These are phyloP conservation scores for Tragelaphus strepsiceros DNA, from an alignment of 2,113 vertebrate genomes.

Conservation along the genomic window DNA sequence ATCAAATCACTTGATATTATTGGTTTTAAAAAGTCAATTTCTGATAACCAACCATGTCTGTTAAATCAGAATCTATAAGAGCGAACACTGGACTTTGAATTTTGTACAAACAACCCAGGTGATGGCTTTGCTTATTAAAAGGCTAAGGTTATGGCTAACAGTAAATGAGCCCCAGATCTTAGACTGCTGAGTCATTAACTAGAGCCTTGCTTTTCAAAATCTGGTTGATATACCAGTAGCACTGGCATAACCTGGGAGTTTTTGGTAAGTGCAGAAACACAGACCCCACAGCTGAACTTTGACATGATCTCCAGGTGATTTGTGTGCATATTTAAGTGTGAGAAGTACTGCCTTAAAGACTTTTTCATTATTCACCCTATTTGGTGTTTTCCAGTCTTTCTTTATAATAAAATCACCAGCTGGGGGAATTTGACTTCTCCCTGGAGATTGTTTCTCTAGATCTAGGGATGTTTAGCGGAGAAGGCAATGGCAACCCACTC, in stretches of 20 bases:
- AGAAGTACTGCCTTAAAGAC: not conserved
- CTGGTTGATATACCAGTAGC: not conserved
- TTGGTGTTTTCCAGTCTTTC: not conserved
- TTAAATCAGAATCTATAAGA: not conserved
- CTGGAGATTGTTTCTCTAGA: not conserved
- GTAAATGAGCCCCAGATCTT: not conserved
- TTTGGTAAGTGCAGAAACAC: not conserved
- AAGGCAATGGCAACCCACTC: too few species aligned
- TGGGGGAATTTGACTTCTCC: not conserved
- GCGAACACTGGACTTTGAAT: not conserved
- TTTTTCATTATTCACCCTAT: not conserved
- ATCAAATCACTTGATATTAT: not conserved
- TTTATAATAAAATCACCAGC: not conserved
- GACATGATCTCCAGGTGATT: not conserved
- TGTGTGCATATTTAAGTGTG: not conserved
- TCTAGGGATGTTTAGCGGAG: not conserved
- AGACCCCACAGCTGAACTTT: not conserved
- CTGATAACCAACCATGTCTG: not conserved
- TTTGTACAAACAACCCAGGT: not conserved
- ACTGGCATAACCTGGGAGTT: not conserved
- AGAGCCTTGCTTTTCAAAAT: not conserved
- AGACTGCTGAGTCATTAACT: not conserved
- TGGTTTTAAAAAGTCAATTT: not conserved
- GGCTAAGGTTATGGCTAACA: not conserved
- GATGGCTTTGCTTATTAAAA: not conserved